These are phyloP conservation scores for Eustalomyia histrio DNA, from an alignment of 2,888 invertebrate genomes.

Conservation along the genomic window DNA sequence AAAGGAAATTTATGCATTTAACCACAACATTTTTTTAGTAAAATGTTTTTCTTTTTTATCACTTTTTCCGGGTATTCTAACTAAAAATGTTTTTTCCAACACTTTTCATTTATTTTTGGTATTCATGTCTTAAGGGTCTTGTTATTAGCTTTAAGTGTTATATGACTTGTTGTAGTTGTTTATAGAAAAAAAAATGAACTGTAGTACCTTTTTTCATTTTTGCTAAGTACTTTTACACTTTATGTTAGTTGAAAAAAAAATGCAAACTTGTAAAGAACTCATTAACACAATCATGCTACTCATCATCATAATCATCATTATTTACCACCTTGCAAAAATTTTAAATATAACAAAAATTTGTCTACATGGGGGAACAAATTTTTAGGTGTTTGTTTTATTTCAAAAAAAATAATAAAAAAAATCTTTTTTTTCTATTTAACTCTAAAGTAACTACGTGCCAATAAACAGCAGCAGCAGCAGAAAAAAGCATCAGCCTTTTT, in stretches of 20 bases:
- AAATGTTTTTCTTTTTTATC: slow-evolving; percentile 5
- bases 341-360: background rate
- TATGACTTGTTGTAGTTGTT: slow-evolving; percentile 51
- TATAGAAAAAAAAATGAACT: slow-evolving; percentile 18
- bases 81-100: background rate
- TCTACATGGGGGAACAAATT: background rate
- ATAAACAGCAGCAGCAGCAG: slow-evolving; percentile 30
- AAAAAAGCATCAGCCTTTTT: background rate
- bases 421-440: slow-evolving; percentile 28
- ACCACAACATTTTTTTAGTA: slow-evolving; percentile 8
- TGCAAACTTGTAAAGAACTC: slow-evolving; percentile 49
- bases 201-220: slow-evolving; percentile 36
- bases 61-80: slow-evolving; percentile 12
- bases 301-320: slow-evolving; percentile 49
- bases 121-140: slow-evolving; percentile 40
- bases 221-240: slow-evolving; percentile 50
- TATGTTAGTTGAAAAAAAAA: background rate
- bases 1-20: slow-evolving; percentile 50
- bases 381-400: slow-evolving; percentile 20
- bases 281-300: slow-evolving; percentile 61
- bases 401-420: slow-evolving; percentile 5
- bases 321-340: background rate
- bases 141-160: slow-evolving; percentile 58
- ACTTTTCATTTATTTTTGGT: slow-evolving; percentile 9
- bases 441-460: slow-evolving; percentile 57